Evolutionary conservation across 2,797 vertebrate species (phyloP).

Genomic region (Brachyalestes nurse): DNA sequence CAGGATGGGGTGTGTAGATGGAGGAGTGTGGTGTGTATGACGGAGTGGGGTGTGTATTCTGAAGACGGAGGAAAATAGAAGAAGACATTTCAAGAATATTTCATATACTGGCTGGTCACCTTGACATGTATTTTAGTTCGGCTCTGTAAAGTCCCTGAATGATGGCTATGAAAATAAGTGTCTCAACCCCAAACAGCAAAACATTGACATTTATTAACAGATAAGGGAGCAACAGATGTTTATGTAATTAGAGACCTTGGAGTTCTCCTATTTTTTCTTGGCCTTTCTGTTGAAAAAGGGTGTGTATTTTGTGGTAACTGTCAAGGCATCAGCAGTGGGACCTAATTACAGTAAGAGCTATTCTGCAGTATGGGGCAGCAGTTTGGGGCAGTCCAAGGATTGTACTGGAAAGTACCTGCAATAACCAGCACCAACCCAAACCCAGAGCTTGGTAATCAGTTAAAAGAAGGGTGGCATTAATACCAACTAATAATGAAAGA

Average conservation of each 20-base stretch:
- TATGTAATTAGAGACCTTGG: neutral
- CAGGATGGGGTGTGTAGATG: too few species aligned
- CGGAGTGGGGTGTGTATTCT: too few species aligned
- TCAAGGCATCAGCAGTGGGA: neutral
- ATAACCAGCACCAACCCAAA: slow-evolving; percentile 11
- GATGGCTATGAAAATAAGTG: neutral
- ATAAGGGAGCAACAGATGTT: neutral
- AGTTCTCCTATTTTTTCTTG: neutral
- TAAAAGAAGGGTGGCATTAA: slow-evolving; percentile 42
- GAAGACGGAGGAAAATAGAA: neutral
- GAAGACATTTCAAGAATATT: neutral
- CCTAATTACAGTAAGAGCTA: neutral
- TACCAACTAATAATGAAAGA: slow-evolving; percentile 52
- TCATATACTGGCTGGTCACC: neutral
- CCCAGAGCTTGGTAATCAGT: slow-evolving; percentile 16
- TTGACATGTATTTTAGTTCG: neutral
- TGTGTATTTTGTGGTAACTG: neutral
- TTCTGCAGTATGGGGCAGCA: neutral
- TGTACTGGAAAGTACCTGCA: slow-evolving; percentile 26
- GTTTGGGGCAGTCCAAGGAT: slow-evolving; percentile 10
- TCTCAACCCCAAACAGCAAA: neutral
- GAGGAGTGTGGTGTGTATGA: too few species aligned
- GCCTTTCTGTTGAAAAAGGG: neutral
- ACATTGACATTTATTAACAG: neutral
- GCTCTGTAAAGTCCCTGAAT: neutral